Evolutionary conservation across 2,113 vertebrate species (phyloP), one percentile per base, ranked within the genome.

Genomic region (Turnix velox): DNA sequence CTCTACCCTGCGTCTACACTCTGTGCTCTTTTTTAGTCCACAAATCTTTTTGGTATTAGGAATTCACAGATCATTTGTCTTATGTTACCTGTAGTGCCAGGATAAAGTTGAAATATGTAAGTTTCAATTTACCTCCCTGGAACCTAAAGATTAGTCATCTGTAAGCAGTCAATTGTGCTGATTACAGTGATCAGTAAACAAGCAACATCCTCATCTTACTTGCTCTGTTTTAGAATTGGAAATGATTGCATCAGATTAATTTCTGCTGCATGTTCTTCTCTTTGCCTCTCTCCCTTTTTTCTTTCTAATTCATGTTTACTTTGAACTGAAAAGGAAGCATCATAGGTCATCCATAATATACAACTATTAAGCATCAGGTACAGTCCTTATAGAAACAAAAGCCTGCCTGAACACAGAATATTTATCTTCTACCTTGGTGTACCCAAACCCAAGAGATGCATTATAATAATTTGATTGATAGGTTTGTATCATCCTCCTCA

Each of bases 121-220:
- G 65, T 69, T 57, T 83, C 80, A 84, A 92, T 92, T 87, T 92
- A 78, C 80, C 54, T 88, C 73, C 77, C 45, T 65, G 51, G 62
- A 82, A 91, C 81, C 49, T 74, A 61, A 92, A 94, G 79, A 95
- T 92, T 93, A 94, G 68, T 81, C 77, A 68, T 86, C 83, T 92
- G 66, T 88, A 90, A 93, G 83, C 80, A 92, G 68, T 78, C 80
- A 88, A 42, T 92, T 10, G 4, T 84, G 73, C 54, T 90, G 86
- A 95, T 95, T 95, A 92, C 69, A 88, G 43, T n/a, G 76, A 94
- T 94, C 76, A 75, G 77, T 88, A 96, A 90, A 84, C 51, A 68
- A 93, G 61, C 23, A 4, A 0, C 69, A 78, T 88, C 83, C 69
- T 93, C n/a, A 30, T 49, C 39, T 92, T 77, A 20, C 48, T 78